A percentile compares a stretch with the other conserved stretches of the same genome.
phyloP scores from a whole-genome alignment of 1,140 invertebrate genomes.

The Achroia grisella region DNA sequence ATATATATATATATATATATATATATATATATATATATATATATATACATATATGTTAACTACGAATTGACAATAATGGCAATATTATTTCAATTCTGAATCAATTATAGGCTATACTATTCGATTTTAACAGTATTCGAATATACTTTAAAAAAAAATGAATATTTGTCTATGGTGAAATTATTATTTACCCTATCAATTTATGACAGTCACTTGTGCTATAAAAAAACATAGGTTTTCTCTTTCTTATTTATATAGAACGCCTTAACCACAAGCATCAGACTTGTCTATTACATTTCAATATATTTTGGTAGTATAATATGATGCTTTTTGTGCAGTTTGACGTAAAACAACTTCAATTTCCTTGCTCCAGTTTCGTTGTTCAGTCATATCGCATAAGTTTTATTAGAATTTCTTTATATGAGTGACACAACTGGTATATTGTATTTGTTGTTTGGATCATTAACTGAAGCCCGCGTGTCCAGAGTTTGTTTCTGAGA shows the following conservation, averaged over 20 bases:
- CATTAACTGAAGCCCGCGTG: constrained; percentile 24
- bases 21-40: too few species aligned
- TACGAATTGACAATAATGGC: too few species aligned
- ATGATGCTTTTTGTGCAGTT: constrained; percentile 59
- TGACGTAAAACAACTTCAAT: constrained; percentile 62
- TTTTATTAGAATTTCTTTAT: constrained; percentile 42
- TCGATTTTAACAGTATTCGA: too few species aligned
- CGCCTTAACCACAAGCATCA: not conserved
- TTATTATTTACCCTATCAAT: too few species aligned
- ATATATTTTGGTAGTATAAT: constrained; percentile 14
- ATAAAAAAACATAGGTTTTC: not conserved
- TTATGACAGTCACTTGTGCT: too few species aligned
- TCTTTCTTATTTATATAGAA: not conserved
- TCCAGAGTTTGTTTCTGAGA: constrained; percentile 48
- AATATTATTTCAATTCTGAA: too few species aligned
- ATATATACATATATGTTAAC: too few species aligned
- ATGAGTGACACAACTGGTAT: constrained; percentile 50
- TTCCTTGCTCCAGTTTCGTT: constrained; percentile 52
- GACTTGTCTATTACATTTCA: not conserved
- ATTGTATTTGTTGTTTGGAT: constrained; percentile 32
- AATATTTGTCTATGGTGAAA: constrained; percentile 21
- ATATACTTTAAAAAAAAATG: not conserved
- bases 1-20: too few species aligned
- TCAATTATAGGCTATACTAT: too few species aligned
- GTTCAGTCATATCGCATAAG: constrained; percentile 28